Conservation (phyloP, 2,888 invertebrate species). For the Cremastinae sp. region DNA sequence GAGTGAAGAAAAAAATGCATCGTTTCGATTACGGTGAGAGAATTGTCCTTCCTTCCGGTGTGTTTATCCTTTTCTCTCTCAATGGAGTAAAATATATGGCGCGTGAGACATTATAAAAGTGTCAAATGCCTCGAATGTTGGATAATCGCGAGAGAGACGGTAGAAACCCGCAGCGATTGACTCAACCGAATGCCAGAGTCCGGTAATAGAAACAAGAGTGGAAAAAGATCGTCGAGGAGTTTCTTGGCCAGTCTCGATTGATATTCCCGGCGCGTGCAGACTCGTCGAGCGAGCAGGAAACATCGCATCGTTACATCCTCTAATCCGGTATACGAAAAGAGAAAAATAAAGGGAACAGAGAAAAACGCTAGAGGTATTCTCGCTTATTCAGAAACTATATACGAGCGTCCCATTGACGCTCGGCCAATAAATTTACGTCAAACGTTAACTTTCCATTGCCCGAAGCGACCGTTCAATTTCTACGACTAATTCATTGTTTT, state of each 20-base stretch:
- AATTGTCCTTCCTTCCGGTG: conserved; percentile 7
- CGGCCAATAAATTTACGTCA: conserved; percentile 30
- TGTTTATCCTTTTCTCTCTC: not conserved
- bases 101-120: conserved; percentile 44
- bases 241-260: conserved; percentile 11
- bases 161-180: conserved; percentile 8
- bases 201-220: not conserved
- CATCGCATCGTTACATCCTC: conserved; percentile 30
- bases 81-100: conserved; percentile 47
- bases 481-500: conserved; percentile 20
- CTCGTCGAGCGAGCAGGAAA: conserved; percentile 35
- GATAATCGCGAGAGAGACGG: conserved; percentile 37
- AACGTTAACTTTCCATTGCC: conserved; percentile 48
- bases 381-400: conserved; percentile 46
- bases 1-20: not conserved
- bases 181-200: not conserved
- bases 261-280: conserved; percentile 4
- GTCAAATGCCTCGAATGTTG: conserved; percentile 33
- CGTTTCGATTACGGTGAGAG: conserved; percentile 6
- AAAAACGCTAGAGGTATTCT: conserved; percentile 31
- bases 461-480: conserved; percentile 13
- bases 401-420: conserved; percentile 8
- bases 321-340: conserved; percentile 25
- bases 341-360: not conserved
- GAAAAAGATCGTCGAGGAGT: conserved; percentile 3